Evolutionary conservation across 2,888 invertebrate species (phyloP).

Genomic region (Rhaphigaster nebulosa): DNA sequence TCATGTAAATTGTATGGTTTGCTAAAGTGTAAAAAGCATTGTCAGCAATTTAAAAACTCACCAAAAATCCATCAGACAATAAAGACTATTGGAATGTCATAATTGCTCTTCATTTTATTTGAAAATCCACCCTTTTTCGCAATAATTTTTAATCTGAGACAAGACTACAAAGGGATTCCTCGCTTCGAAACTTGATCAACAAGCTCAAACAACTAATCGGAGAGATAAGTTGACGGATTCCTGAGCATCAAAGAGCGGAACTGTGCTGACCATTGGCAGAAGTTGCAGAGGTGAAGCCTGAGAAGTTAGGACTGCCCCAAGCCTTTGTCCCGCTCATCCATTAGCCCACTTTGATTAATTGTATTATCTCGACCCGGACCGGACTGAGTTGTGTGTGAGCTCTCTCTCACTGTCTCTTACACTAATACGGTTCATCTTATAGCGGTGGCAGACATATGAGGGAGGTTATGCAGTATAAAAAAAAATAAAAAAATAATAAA

Average conservation of each 20-base stretch:
- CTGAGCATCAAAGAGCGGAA: neutral
- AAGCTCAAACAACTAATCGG: neutral
- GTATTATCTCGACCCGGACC: neutral
- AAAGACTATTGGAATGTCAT: too few relatives aligned
- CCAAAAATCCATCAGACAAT: too few relatives aligned
- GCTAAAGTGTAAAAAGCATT: too few relatives aligned
- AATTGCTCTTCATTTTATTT: too few relatives aligned
- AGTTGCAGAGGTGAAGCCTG: neutral
- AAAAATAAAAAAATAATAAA: too few relatives aligned
- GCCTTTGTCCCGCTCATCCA: conserved; percentile 11
- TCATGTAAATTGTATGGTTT: too few relatives aligned
- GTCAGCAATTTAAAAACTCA: too few relatives aligned
- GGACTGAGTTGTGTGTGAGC: neutral
- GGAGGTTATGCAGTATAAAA: too few relatives aligned
- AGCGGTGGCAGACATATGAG: neutral
- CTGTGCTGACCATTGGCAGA: neutral
- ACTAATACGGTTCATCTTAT: neutral
- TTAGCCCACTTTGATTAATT: conserved; percentile 1
- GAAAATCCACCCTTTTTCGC: neutral
- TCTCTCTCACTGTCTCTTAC: neutral
- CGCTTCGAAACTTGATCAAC: neutral
- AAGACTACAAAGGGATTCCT: conserved; percentile 15
- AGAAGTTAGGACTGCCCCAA: neutral
- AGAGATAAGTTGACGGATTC: neutral
- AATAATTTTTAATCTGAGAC: neutral